phyloP scores from a whole-genome alignment of 2,797 vertebrate genomes.

The Sebastes ruberrimus region DNA sequence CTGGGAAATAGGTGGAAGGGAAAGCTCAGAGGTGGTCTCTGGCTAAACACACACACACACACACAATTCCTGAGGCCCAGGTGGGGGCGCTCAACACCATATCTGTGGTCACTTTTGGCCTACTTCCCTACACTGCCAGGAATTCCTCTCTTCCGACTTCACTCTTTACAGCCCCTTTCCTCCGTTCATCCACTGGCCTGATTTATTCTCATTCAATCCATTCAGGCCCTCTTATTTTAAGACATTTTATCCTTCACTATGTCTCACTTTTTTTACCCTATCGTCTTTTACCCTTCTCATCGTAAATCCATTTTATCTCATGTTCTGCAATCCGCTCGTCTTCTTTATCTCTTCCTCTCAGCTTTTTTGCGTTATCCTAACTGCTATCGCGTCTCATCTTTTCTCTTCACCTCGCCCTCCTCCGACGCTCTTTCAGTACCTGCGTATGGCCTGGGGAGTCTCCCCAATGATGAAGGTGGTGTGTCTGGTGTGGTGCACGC shows the following conservation, averaged over 20 bases:
- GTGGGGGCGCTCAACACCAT: constrained; percentile 73
- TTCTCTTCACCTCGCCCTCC: constrained; percentile 5
- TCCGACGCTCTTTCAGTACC: constrained; percentile 73
- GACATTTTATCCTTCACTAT: neutral
- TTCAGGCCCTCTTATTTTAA: neutral
- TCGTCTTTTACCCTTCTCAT: neutral
- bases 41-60: constrained; percentile 24
- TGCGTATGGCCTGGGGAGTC: constrained; percentile 88
- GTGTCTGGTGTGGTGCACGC: constrained; percentile 71
- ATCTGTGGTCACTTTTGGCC: constrained; percentile 71
- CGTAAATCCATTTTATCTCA: constrained; percentile 5
- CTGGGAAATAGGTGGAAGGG: constrained; percentile 80
- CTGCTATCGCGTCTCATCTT: neutral
- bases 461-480: constrained; percentile 87
- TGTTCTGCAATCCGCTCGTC: neutral
- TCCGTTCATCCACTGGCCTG: constrained; percentile 15
- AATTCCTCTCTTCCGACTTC: constrained; percentile 61
- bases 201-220: neutral
- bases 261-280: neutral
- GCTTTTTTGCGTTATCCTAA: neutral
- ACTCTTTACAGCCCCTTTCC: constrained; percentile 18
- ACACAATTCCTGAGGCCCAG: constrained; percentile 51
- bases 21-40: constrained; percentile 81
- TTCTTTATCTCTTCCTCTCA: neutral
- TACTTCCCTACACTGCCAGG: constrained; percentile 69